A percentile compares a stretch with the other conserved stretches of the same genome.
phyloP scores from a whole-genome alignment of 2,113 vertebrate species.

The Cheirogaleus medius region DNA sequence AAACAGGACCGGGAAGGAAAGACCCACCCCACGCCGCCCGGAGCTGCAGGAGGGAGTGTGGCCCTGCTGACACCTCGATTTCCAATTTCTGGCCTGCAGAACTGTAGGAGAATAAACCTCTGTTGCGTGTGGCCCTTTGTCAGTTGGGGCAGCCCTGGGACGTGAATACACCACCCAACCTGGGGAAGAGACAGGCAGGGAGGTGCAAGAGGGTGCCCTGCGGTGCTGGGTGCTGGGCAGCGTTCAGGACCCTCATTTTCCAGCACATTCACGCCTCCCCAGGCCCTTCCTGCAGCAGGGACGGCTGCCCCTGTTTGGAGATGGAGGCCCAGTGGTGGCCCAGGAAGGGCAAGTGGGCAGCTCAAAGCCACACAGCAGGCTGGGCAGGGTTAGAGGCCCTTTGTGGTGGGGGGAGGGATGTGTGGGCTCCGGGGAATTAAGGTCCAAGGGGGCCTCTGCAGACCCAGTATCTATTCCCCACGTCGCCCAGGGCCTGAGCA shows the following conservation, averaged over 20 bases:
- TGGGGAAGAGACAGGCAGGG: background rate
- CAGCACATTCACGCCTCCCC: fast-evolving
- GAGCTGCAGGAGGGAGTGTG: fast-evolving
- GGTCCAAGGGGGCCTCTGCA: too few relatives aligned
- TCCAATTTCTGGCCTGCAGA: background rate
- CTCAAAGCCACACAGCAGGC: constrained; percentile 72
- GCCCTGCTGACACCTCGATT: background rate
- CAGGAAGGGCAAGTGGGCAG: constrained; percentile 63
- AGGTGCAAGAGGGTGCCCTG: too few relatives aligned
- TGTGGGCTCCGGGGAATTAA: background rate
- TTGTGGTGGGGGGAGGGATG: fast-evolving
- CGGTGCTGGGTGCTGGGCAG: too few relatives aligned
- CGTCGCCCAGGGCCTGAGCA: background rate
- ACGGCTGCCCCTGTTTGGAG: background rate
- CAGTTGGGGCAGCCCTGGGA: background rate
- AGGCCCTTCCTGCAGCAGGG: background rate
- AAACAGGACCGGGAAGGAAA: too few relatives aligned
- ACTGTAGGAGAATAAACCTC: background rate
- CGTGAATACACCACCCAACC: background rate
- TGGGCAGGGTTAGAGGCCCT: background rate
- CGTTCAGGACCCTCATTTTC: background rate
- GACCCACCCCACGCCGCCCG: too few relatives aligned
- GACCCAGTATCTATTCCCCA: too few relatives aligned
- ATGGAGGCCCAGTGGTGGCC: constrained; percentile 64
- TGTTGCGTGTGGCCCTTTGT: background rate